phyloP scores from a whole-genome alignment of 37 sponge, comb jelly and placozoan genomes.

The Lycopodina hypogea region DNA sequence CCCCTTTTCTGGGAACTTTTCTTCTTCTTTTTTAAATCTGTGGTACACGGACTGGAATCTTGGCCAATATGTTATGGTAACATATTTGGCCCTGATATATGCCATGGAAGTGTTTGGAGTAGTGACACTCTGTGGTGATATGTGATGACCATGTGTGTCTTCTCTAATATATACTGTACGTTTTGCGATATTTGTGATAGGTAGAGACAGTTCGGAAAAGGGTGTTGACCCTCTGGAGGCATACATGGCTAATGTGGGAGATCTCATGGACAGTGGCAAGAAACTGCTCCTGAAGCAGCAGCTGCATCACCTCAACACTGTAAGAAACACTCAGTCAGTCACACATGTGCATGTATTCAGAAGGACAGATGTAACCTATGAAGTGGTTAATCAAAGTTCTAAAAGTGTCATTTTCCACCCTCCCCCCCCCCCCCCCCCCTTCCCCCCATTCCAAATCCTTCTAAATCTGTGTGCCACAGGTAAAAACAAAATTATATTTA shows the following conservation, averaged over 20 bases:
- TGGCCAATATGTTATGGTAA: too few species aligned
- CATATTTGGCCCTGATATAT: too few species aligned
- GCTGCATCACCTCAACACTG: slow-evolving; percentile 66
- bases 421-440: neutral
- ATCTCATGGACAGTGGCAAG: slow-evolving; percentile 41
- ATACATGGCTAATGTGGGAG: slow-evolving; percentile 60
- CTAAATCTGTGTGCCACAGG: too few species aligned
- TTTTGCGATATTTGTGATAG: neutral
- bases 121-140: too few species aligned
- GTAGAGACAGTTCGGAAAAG: neutral
- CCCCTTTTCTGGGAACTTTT: too few species aligned
- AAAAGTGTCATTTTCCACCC: neutral
- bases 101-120: neutral
- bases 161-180: too few species aligned
- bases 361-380: neutral
- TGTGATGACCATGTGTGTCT: too few species aligned
- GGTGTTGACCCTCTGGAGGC: slow-evolving; percentile 63
- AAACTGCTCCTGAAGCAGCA: slow-evolving; percentile 42
- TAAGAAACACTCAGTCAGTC: neutral
- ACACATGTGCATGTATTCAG: neutral
- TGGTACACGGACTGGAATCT: too few species aligned
- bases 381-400: neutral
- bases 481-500: too few species aligned
- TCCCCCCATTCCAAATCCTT: neutral
- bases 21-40: too few species aligned